phyloP scores from a whole-genome alignment of 2,888 invertebrate species.

The Drosophila infuscata region DNA sequence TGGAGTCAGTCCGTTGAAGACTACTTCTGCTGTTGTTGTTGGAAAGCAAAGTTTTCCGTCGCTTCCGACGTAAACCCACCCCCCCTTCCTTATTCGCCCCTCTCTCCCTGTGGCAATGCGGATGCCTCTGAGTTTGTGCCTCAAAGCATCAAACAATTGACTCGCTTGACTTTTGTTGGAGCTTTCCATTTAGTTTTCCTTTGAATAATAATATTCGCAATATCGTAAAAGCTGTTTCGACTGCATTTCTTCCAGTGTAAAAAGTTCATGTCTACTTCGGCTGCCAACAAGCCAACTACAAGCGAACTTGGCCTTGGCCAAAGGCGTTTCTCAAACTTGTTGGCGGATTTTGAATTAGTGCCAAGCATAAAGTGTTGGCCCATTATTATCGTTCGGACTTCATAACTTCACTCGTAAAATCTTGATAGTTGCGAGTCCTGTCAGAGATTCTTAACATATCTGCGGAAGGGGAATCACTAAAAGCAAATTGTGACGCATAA shows the following conservation, averaged over 20 bases:
- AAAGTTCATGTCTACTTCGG: slow-evolving; percentile 13
- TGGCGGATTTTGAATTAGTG: slow-evolving; percentile 79
- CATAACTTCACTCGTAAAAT: slow-evolving; percentile 79
- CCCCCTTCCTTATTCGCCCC: background rate
- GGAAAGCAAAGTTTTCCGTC: slow-evolving; percentile 69
- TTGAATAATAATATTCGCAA: slow-evolving; percentile 43
- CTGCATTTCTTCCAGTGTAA: slow-evolving; percentile 58
- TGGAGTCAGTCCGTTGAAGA: slow-evolving; percentile 56
- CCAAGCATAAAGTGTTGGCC: slow-evolving; percentile 84
- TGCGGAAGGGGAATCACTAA: slow-evolving; percentile 16
- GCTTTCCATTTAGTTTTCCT: slow-evolving; percentile 54
- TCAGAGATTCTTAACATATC: slow-evolving; percentile 5
- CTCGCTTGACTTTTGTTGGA: slow-evolving; percentile 59
- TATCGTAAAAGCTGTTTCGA: slow-evolving; percentile 55
- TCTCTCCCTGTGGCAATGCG: slow-evolving; percentile 22
- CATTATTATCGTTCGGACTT: slow-evolving; percentile 84
- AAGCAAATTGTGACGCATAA: slow-evolving; percentile 56
- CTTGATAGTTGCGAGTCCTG: slow-evolving; percentile 55
- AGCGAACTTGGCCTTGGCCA: slow-evolving; percentile 52
- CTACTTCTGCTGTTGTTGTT: slow-evolving; percentile 39
- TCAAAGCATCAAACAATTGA: slow-evolving; percentile 69
- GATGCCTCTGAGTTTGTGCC: slow-evolving; percentile 43
- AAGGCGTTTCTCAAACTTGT: slow-evolving; percentile 40
- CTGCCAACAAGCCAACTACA: slow-evolving; percentile 30
- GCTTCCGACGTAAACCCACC: slow-evolving; percentile 49